Evolutionary conservation across 2,797 vertebrate genomes (phyloP).

Genomic region (Parotocinclus haroldoi): DNA sequence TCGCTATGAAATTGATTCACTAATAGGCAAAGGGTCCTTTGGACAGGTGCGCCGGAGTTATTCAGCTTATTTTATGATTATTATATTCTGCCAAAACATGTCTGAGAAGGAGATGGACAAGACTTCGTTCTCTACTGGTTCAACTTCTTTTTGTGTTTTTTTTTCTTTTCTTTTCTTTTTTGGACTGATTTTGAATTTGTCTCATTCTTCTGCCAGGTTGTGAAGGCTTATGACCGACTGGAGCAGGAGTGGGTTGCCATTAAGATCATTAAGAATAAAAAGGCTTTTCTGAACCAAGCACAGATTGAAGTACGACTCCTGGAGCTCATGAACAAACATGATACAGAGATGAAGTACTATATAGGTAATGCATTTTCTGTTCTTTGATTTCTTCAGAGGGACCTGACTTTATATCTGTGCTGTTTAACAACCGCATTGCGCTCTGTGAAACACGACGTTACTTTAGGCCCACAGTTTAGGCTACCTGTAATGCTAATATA

Average conservation of each 20-base stretch:
- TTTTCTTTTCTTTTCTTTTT: too few relatives aligned
- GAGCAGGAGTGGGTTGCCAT: constrained; percentile 99
- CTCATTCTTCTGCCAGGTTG: constrained; percentile 75
- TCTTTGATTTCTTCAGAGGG: not conserved
- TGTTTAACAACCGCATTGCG: too few relatives aligned
- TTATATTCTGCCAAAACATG: too few relatives aligned
- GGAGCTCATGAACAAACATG: constrained; percentile 99
- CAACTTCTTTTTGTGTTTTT: too few relatives aligned
- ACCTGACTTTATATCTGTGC: too few relatives aligned
- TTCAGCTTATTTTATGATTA: not conserved
- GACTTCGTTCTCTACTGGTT: too few relatives aligned
- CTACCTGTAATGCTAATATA: too few relatives aligned
- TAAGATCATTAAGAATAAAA: constrained; percentile 99
- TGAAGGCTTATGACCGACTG: constrained; percentile 96
- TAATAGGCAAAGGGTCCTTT: constrained; percentile 99
- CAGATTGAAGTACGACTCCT: constrained; percentile 99
- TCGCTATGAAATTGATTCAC: constrained; percentile 97
- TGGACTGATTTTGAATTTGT: too few relatives aligned
- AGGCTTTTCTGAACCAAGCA: constrained; percentile 99
- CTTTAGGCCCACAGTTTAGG: too few relatives aligned
- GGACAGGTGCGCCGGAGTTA: constrained; percentile 80
- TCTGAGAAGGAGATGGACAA: too few relatives aligned
- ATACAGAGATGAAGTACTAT: constrained; percentile 99
- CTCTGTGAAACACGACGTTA: too few relatives aligned
- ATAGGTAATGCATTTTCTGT: constrained; percentile 79